These are phyloP conservation scores for Hyppa rectilinea DNA, from an alignment of 2,888 invertebrate species.

Conservation along the genomic window DNA sequence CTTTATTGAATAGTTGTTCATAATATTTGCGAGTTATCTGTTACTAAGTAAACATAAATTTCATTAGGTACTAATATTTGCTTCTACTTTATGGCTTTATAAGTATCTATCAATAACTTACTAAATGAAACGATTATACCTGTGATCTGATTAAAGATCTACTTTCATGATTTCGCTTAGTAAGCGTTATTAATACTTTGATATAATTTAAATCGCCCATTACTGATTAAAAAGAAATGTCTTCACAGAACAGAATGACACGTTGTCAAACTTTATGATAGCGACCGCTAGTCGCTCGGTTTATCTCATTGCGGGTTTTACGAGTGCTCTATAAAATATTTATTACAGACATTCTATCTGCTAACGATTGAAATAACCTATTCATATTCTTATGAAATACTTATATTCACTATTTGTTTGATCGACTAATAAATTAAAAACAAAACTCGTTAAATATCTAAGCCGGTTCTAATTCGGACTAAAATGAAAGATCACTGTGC, in stretches of 20 bases:
- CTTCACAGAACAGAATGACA: constrained; percentile 79
- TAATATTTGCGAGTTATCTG: too few species aligned
- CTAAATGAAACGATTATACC: constrained; percentile 1
- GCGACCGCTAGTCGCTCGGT: constrained; percentile 72
- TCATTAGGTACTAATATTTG: background rate
- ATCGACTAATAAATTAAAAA: constrained; percentile 79
- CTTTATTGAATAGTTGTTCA: too few species aligned
- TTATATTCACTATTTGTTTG: constrained; percentile 80
- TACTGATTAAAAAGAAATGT: constrained; percentile 64
- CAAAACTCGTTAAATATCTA: constrained; percentile 78
- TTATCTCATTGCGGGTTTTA: constrained; percentile 83
- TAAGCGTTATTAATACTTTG: constrained; percentile 33
- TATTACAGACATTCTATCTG: constrained; percentile 83
- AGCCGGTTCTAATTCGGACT: constrained; percentile 82
- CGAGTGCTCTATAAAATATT: constrained; percentile 87
- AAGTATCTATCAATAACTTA: background rate
- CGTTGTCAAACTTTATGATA: constrained; percentile 86
- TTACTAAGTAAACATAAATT: too few species aligned
- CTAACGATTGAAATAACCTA: constrained; percentile 84
- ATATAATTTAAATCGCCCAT: constrained; percentile 57
- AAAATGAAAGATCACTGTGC: constrained; percentile 86
- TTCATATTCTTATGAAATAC: constrained; percentile 87
- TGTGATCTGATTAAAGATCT: background rate
- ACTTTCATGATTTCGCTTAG: constrained; percentile 35
- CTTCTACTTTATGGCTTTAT: background rate